phyloP scores from a whole-genome alignment of 2,113 vertebrate genomes.

The Lipophrys pholis region DNA sequence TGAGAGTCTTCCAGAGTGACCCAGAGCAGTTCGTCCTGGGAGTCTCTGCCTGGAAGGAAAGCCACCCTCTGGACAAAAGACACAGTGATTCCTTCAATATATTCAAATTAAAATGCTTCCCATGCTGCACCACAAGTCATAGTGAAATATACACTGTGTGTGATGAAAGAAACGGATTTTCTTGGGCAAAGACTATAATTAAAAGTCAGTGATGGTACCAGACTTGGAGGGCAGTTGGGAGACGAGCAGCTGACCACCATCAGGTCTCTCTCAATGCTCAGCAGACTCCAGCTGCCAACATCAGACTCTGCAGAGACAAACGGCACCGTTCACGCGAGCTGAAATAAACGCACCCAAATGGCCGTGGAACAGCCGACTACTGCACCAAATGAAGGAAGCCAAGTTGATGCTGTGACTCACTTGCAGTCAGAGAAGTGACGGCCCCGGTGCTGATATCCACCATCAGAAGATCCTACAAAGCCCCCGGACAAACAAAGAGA shows the following conservation, averaged over 20 bases:
- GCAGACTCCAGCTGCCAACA: constrained; percentile 82
- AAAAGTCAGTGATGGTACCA: constrained; percentile 47
- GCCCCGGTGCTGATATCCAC: constrained; percentile 81
- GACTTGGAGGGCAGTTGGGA: constrained; percentile 84
- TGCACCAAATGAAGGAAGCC: neutral
- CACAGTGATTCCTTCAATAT: neutral
- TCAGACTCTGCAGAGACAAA: constrained; percentile 70
- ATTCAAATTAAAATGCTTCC: neutral
- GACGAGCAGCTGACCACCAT: constrained; percentile 92
- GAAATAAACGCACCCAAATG: neutral
- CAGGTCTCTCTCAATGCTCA: constrained; percentile 89
- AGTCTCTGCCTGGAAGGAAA: constrained; percentile 85
- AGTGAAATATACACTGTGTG: neutral
- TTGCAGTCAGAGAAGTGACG: constrained; percentile 80
- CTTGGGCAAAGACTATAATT: too few species aligned
- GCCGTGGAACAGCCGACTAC: neutral
- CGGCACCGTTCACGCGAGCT: neutral
- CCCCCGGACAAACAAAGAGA: neutral
- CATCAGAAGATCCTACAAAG: constrained; percentile 81
- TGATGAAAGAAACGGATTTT: neutral
- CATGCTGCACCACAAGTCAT: too few species aligned
- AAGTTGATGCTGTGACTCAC: constrained; percentile 66
- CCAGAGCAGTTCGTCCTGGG: constrained; percentile 85
- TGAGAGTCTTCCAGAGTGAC: constrained; percentile 89
- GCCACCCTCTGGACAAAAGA: constrained; percentile 88